Conservation (phyloP, 2,797 vertebrate genomes). For the Acanthopagrus latus region DNA sequence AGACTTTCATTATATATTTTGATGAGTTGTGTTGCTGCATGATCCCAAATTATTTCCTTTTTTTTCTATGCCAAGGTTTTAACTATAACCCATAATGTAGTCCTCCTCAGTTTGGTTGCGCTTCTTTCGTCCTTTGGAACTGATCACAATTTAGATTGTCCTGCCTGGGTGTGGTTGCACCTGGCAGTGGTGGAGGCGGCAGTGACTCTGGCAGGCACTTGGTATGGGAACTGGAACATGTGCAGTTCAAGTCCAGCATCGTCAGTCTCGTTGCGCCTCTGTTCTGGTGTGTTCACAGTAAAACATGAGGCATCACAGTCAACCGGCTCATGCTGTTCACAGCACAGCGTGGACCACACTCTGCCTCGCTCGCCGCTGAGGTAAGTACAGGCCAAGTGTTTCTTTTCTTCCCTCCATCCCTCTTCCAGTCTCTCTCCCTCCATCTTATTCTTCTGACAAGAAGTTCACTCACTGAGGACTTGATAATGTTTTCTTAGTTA, state of each 20-base stretch:
- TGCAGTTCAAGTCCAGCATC: neutral
- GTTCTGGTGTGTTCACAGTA: conserved; percentile 59
- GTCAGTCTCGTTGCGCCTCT: conserved; percentile 56
- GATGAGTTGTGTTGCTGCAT: too few relatives aligned
- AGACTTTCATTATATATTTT: too few relatives aligned
- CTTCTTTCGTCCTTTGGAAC: neutral
- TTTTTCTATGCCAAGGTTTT: neutral
- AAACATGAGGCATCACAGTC: conserved; percentile 74
- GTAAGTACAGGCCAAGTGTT: conserved; percentile 51
- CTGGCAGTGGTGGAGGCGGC: too few relatives aligned
- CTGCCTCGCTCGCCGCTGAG: conserved; percentile 12
- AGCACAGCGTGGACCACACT: conserved; percentile 43
- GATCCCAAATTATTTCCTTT: neutral
- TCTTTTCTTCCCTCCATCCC: conserved; percentile 29
- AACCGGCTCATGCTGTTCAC: conserved; percentile 66
- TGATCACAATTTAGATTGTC: neutral
- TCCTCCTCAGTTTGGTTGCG: neutral
- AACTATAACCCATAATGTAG: neutral
- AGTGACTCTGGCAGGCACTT: too few relatives aligned
- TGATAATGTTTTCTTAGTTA: conserved; percentile 47
- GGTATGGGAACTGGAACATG: too few relatives aligned
- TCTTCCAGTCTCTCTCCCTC: conserved; percentile 26
- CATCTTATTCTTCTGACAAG: conserved; percentile 32
- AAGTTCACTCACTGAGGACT: conserved; percentile 27
- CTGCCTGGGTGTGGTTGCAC: neutral